Conservation (phyloP, 2,888 invertebrate species). For the Seira musarum region DNA sequence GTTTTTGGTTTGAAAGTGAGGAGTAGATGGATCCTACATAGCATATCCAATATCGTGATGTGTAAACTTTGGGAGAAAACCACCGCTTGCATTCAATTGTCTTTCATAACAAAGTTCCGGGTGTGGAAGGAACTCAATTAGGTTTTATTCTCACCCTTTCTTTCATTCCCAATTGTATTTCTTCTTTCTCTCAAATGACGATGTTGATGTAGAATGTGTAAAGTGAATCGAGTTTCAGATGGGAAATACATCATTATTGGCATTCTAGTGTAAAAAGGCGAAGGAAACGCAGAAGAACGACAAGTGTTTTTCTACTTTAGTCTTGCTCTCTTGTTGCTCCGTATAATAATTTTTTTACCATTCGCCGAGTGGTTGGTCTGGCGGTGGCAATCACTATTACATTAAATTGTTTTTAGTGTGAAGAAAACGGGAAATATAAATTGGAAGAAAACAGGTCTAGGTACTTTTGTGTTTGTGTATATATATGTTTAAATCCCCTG, state of each 20-base stretch:
- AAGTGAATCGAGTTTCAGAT: background rate
- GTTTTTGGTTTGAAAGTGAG: background rate
- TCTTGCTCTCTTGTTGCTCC: background rate
- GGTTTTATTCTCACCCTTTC: background rate
- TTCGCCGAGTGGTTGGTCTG: background rate
- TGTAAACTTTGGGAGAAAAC: background rate
- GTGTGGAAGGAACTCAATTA: background rate
- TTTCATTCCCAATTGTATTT: background rate
- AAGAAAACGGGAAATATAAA: background rate
- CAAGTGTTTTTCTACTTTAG: background rate
- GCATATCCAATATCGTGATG: no score
- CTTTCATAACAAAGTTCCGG: background rate
- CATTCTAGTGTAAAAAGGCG: background rate
- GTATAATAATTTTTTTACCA: background rate
- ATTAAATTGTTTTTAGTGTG: background rate
- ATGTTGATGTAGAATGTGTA: background rate
- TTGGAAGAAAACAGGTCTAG: background rate
- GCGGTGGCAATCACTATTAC: background rate
- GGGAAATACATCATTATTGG: background rate
- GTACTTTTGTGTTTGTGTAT: background rate
- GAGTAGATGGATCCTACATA: no score
- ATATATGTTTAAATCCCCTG: background rate
- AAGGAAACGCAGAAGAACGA: background rate
- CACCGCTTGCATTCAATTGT: background rate
- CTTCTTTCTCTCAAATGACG: background rate